Conservation (phyloP, 2,888 invertebrate genomes). For the Dendrolimus pini region DNA sequence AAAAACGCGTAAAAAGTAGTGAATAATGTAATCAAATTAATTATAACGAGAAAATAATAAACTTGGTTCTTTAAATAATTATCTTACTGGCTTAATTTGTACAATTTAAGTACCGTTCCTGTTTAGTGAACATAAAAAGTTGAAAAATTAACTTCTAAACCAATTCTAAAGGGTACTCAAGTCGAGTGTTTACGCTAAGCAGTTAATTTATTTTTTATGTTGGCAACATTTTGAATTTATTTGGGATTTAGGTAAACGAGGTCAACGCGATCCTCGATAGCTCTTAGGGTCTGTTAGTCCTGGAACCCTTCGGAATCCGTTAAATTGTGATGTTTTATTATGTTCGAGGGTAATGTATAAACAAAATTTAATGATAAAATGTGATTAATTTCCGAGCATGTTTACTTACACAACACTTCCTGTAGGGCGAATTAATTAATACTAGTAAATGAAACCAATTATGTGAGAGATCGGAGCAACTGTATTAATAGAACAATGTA, state of each 20-base stretch:
- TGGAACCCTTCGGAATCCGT: too few species aligned
- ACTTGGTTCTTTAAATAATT: too few species aligned
- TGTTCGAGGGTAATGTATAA: too few species aligned
- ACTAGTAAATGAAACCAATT: slow-evolving; percentile 46
- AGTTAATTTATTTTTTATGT: background rate
- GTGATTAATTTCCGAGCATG: slow-evolving; percentile 36
- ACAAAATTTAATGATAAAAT: too few species aligned
- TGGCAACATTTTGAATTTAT: background rate
- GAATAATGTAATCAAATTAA: too few species aligned
- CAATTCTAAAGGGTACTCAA: background rate
- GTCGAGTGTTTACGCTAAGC: background rate
- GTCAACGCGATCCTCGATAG: background rate
- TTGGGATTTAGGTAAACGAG: background rate
- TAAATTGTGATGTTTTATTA: too few species aligned
- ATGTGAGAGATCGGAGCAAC: slow-evolving; percentile 27
- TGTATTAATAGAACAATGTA: too few species aligned
- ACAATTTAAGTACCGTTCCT: too few species aligned
- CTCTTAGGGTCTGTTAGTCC: background rate
- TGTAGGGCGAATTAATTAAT: slow-evolving; percentile 46
- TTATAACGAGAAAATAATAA: too few species aligned
- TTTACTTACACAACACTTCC: slow-evolving; percentile 32
- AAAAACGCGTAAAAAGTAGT: too few species aligned
- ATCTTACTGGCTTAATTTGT: too few species aligned
- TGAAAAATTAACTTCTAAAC: background rate
- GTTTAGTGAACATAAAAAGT: background rate